A percentile compares a stretch with the other conserved stretches of the same genome.
phyloP scores from a whole-genome alignment of 2,113 vertebrate genomes.

The Ceuthmochares aereus region DNA sequence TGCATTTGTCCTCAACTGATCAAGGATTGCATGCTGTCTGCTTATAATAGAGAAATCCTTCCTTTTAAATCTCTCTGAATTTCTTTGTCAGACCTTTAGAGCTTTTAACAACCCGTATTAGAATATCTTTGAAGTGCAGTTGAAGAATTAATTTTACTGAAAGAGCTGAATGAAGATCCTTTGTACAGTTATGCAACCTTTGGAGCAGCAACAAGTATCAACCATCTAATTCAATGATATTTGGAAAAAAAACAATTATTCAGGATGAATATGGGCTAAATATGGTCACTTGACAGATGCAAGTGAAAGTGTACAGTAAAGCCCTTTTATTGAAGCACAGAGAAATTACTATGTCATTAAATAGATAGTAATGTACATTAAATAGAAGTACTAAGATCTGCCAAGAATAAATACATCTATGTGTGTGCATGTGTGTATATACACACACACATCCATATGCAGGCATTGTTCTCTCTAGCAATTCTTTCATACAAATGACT shows the following conservation, averaged over 20 bases:
- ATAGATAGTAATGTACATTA: background rate
- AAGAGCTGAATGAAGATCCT: background rate
- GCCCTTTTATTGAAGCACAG: background rate
- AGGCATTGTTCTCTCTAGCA: background rate
- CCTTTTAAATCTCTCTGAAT: background rate
- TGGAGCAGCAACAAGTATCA: background rate
- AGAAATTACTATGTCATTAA: background rate
- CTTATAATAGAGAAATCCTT: background rate
- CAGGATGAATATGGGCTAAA: background rate
- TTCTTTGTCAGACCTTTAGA: background rate
- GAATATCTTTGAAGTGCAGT: background rate
- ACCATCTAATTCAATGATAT: background rate
- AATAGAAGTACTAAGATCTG: background rate
- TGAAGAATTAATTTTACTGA: background rate
- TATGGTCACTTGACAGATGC: background rate
- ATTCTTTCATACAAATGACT: background rate
- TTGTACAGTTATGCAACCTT: background rate
- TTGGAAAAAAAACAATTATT: background rate
- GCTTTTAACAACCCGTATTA: background rate
- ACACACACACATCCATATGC: background rate
- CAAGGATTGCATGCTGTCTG: background rate
- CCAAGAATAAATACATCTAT: background rate
- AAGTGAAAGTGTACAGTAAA: background rate
- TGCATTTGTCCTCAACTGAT: background rate
- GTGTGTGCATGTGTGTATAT: rapidly evolving